Percentiles rank a stretch among this genome's conserved stretches.
phyloP scores from a whole-genome alignment of 2,797 vertebrate species.

The Orestias chungarensis region DNA sequence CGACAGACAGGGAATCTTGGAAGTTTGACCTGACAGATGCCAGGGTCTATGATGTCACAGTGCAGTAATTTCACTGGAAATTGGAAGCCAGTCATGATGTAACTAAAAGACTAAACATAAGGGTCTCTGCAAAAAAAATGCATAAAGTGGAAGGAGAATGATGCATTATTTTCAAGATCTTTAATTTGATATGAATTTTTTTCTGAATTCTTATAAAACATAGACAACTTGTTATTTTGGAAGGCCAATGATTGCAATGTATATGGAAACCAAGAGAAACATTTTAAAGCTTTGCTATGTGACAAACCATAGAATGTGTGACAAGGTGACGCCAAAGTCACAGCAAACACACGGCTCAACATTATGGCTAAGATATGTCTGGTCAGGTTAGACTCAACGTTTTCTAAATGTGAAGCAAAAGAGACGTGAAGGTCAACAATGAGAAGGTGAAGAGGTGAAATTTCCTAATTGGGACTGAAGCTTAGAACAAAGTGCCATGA shows the following conservation, averaged over 20 bases:
- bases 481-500: conserved; percentile 33
- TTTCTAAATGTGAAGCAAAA: conserved; percentile 15
- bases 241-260: not conserved
- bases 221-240: not conserved
- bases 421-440: conserved; percentile 25
- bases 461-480: conserved; percentile 38
- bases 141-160: not conserved
- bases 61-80: conserved; percentile 4
- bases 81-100: not conserved
- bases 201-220: not conserved
- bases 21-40: conserved; percentile 34
- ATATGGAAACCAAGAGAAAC: not conserved
- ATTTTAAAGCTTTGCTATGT: not conserved
- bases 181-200: not conserved
- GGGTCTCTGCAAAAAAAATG: too few species aligned
- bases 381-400: conserved; percentile 16
- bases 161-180: not conserved
- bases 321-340: conserved; percentile 23
- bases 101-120: not conserved
- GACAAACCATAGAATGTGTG: not conserved
- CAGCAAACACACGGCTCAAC: not conserved
- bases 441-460: conserved; percentile 22
- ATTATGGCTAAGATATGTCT: conserved; percentile 5
- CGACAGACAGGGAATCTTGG: conserved; percentile 15
- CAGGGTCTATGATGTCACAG: conserved; percentile 15